Evolutionary conservation across 2,113 vertebrate species (phyloP).

Genomic region (Pluvialis apricaria): DNA sequence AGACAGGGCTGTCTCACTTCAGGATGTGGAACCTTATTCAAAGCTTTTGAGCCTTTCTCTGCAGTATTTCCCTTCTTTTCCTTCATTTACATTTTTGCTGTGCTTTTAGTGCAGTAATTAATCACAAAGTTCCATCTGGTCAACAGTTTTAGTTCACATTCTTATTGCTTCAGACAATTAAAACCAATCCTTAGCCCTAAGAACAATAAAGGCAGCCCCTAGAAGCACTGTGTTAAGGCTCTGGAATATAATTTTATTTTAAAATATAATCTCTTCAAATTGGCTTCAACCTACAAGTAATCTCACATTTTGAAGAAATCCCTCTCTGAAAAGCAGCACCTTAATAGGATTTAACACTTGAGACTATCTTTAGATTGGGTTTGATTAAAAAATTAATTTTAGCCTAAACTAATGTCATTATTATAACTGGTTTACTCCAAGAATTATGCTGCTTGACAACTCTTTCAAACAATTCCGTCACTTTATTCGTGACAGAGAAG

Average conservation of each 20-base stretch:
- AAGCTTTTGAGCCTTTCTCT: slow-evolving; percentile 25
- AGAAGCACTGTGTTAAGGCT: background rate
- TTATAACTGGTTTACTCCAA: slow-evolving; percentile 35
- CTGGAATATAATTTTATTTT: slow-evolving; percentile 35
- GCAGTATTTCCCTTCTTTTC: slow-evolving; percentile 10
- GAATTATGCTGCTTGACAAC: slow-evolving; percentile 31
- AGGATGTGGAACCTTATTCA: background rate
- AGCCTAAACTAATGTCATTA: slow-evolving; percentile 12
- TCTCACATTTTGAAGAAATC: slow-evolving; percentile 52
- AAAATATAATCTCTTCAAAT: slow-evolving; percentile 43
- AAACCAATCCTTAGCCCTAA: slow-evolving; percentile 28
- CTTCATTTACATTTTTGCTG: slow-evolving; percentile 16
- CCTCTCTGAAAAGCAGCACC: slow-evolving; percentile 11
- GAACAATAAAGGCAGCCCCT: slow-evolving; percentile 19
- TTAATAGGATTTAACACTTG: slow-evolving; percentile 50
- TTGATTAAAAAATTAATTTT: slow-evolving; percentile 60
- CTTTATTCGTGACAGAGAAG: background rate
- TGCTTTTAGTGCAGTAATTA: slow-evolving; percentile 15
- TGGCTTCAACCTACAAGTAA: slow-evolving; percentile 53
- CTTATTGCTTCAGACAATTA: slow-evolving; percentile 57
- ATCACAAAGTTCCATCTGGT: slow-evolving; percentile 64
- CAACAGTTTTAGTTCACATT: slow-evolving; percentile 57
- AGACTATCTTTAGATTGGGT: slow-evolving; percentile 53
- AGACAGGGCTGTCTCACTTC: background rate
- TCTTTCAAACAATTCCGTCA: slow-evolving; percentile 33